These are phyloP conservation scores for Nesogale talazaci DNA, from an alignment of 2,113 vertebrate genomes.

Conservation along the genomic window DNA sequence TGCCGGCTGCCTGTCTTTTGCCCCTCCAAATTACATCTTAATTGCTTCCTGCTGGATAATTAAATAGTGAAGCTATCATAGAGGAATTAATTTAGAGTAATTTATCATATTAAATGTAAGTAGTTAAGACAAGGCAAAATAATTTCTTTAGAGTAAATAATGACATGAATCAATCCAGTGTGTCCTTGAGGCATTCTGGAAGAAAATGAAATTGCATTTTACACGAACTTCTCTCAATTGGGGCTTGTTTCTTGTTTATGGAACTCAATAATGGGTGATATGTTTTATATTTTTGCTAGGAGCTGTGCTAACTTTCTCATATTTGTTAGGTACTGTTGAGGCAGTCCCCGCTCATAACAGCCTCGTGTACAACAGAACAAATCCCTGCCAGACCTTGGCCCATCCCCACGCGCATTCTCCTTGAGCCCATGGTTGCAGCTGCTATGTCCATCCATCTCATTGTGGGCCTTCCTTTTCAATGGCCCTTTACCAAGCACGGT, in stretches of 20 bases:
- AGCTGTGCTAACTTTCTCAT: neutral
- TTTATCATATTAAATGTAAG: neutral
- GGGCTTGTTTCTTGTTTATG: neutral
- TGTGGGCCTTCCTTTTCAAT: too few relatives aligned
- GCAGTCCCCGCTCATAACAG: too few relatives aligned
- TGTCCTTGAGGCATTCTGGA: neutral
- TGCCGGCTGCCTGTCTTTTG: neutral
- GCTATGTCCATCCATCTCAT: too few relatives aligned
- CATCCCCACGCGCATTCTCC: too few relatives aligned
- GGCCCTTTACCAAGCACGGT: too few relatives aligned
- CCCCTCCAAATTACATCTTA: slow-evolving; percentile 7
- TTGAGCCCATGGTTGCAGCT: too few relatives aligned
- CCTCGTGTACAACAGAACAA: too few relatives aligned
- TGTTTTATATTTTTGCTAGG: neutral
- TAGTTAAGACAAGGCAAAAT: neutral
- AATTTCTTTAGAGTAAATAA: neutral
- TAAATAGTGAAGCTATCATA: neutral
- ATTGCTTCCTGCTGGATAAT: neutral
- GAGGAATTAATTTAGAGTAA: neutral
- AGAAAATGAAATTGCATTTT: slow-evolving; percentile 23
- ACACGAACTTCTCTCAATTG: slow-evolving; percentile 12
- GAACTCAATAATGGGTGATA: neutral
- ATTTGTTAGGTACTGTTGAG: too few relatives aligned
- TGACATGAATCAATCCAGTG: neutral
- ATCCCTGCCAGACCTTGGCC: too few relatives aligned